Evolutionary conservation across 2,888 invertebrate genomes (phyloP).

Genomic region (Zaprionus lineosus): DNA sequence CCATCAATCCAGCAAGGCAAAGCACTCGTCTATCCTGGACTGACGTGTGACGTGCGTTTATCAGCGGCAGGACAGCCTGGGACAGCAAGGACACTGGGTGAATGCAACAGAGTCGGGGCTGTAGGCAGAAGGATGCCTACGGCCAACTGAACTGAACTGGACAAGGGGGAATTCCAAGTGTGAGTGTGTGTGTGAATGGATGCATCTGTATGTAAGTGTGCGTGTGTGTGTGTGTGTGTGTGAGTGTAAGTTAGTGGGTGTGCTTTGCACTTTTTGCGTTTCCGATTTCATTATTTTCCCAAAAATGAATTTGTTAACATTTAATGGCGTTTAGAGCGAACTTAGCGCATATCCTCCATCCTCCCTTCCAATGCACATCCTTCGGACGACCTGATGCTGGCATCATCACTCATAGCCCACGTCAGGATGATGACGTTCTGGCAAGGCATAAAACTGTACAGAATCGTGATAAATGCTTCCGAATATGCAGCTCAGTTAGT

Average conservation of each 20-base stretch:
- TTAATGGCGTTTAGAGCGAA: slow-evolving; percentile 52
- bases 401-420: slow-evolving; percentile 46
- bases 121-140: slow-evolving; percentile 16
- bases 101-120: background rate
- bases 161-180: background rate
- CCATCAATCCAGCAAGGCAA: slow-evolving; percentile 66
- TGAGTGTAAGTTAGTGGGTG: too few species aligned
- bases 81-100: slow-evolving; percentile 12
- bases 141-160: slow-evolving; percentile 46
- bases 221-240: background rate
- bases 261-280: slow-evolving; percentile 26
- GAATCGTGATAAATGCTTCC: slow-evolving; percentile 59
- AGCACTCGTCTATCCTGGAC: slow-evolving; percentile 42
- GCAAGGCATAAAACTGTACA: slow-evolving; percentile 10
- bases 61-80: slow-evolving; percentile 57
- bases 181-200: background rate
- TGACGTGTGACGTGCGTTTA: slow-evolving; percentile 76
- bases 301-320: slow-evolving; percentile 70
- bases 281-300: slow-evolving; percentile 61
- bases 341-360: background rate
- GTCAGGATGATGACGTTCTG: background rate
- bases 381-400: background rate
- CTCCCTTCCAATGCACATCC: background rate
- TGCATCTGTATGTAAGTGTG: too few species aligned
- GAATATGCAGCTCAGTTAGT: slow-evolving; percentile 48